A percentile compares a stretch with the other conserved stretches of the same genome.
Conservation (phyloP, 1,140 invertebrate species). For the Drosophila nannoptera region DNA sequence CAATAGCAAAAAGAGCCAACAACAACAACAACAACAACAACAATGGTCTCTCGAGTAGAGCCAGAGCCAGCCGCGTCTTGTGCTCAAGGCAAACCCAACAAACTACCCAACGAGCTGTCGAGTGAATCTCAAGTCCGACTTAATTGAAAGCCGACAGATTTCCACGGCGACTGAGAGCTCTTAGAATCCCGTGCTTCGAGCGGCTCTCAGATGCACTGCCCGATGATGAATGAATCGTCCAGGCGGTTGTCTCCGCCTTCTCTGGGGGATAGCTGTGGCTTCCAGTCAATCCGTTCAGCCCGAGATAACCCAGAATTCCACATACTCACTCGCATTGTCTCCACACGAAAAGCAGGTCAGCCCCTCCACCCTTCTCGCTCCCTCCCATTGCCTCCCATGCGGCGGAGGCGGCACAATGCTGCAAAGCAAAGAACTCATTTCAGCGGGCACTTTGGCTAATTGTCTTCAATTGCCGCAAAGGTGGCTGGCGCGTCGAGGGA, state of each 20-base stretch:
- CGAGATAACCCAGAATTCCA: conserved; percentile 29
- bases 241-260: too few relatives aligned
- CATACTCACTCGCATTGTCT: background rate
- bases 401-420: conserved; percentile 3
- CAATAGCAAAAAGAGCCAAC: conserved; percentile 52
- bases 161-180: background rate
- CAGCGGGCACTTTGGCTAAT: conserved; percentile 66
- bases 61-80: conserved; percentile 16
- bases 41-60: background rate
- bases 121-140: conserved; percentile 33
- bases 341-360: conserved; percentile 14
- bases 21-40: background rate
- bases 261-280: too few relatives aligned
- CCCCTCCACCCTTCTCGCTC: conserved; percentile 22
- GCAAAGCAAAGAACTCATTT: conserved; percentile 44
- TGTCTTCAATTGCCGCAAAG: conserved; percentile 55
- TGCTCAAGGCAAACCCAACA: conserved; percentile 31
- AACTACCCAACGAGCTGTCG: conserved; percentile 13
- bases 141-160: conserved; percentile 41
- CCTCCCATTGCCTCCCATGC: conserved; percentile 1
- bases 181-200: too few relatives aligned
- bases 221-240: too few relatives aligned
- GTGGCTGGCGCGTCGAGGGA: conserved; percentile 13
- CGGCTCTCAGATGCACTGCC: too few relatives aligned
- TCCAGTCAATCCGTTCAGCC: background rate